A percentile compares a stretch with the other conserved stretches of the same genome.
Conservation (phyloP, 2,797 vertebrate species). For the Heterohyrax brucei region DNA sequence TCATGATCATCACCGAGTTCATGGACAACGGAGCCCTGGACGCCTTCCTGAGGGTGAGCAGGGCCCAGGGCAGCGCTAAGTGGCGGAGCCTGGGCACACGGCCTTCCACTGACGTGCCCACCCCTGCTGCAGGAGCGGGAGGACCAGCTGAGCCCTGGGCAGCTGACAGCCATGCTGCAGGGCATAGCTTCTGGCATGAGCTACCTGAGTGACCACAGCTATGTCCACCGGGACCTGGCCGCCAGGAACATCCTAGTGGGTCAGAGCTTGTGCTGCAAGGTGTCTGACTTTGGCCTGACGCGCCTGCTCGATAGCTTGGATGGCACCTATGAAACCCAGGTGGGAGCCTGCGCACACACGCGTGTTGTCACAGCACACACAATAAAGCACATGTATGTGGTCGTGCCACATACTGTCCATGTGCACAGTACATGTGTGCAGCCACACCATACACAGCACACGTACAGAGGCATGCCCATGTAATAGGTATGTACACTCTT, state of each 20-base stretch:
- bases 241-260: slow-evolving; percentile 97
- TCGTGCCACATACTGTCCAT: neutral
- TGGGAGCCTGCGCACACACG: slow-evolving; percentile 67
- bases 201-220: slow-evolving; percentile 97
- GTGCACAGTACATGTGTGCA: too few relatives aligned
- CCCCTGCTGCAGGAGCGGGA: slow-evolving; percentile 89
- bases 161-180: slow-evolving; percentile 97
- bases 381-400: neutral
- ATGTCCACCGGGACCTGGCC: slow-evolving; percentile 97
- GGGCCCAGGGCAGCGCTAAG: too few relatives aligned
- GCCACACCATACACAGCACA: neutral
- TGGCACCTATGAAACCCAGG: slow-evolving; percentile 92
- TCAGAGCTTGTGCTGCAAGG: slow-evolving; percentile 97
- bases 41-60: slow-evolving; percentile 91
- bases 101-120: neutral
- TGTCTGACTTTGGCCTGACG: slow-evolving; percentile 97
- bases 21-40: slow-evolving; percentile 93
- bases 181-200: slow-evolving; percentile 98
- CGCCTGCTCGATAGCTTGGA: slow-evolving; percentile 96
- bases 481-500: too few relatives aligned
- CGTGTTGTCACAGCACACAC: neutral
- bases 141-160: slow-evolving; percentile 92
- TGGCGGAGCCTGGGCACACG: neutral
- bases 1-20: slow-evolving; percentile 93
- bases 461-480: too few relatives aligned